Evolutionary conservation across 2,797 vertebrate genomes (phyloP).

Genomic region (Clarias fuscus): DNA sequence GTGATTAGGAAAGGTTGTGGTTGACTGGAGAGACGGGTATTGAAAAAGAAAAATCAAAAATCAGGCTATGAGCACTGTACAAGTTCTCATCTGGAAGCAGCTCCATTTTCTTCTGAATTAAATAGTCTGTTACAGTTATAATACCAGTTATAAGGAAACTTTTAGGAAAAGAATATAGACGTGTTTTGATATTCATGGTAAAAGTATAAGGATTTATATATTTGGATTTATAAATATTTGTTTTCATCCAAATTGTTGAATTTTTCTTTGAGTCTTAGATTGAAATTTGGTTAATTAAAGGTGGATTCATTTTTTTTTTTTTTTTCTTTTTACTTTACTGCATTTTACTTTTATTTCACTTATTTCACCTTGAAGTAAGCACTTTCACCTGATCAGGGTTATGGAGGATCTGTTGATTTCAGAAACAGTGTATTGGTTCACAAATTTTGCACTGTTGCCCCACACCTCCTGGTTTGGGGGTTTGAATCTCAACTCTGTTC

Average conservation of each 20-base stretch:
- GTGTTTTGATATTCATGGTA: neutral
- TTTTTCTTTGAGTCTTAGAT: neutral
- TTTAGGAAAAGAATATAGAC: neutral
- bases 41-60: neutral
- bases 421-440: neutral
- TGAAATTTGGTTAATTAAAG: neutral
- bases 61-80: neutral
- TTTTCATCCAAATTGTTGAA: neutral
- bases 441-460: too few species aligned
- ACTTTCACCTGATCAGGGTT: neutral
- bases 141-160: too few species aligned
- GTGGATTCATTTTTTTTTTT: neutral
- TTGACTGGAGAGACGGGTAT: conserved; percentile 1
- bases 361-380: neutral
- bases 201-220: neutral
- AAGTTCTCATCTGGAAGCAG: conserved; percentile 8
- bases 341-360: too few species aligned
- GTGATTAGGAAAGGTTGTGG: conserved; percentile 26
- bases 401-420: neutral
- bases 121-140: neutral
- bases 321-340: too few species aligned
- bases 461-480: too few species aligned
- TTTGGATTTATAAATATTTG: too few species aligned
- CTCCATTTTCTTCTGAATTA: conserved; percentile 20
- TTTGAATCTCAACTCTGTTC: too few species aligned